Percentiles rank a stretch among this genome's conserved stretches.
Conservation (phyloP, 2,888 invertebrate genomes). For the Drosophila nigricruria region DNA sequence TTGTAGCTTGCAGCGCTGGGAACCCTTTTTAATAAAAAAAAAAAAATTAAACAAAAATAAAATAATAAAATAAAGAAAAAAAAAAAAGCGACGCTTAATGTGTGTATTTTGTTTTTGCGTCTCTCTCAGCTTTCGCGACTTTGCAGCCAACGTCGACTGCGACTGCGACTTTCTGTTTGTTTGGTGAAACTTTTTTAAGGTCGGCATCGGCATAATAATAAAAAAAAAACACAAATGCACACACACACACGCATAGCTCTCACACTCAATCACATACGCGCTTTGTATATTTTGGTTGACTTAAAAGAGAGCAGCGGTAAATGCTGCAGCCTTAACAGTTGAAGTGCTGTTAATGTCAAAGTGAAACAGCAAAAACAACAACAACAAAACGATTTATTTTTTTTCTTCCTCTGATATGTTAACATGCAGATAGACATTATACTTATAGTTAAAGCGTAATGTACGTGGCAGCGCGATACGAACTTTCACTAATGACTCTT, state of each 20-base stretch:
- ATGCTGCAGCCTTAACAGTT: conserved; percentile 28
- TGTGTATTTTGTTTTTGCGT: conserved; percentile 26
- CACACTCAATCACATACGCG: conserved; percentile 23
- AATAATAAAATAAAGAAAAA: conserved; percentile 16
- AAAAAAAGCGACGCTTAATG: conserved; percentile 39
- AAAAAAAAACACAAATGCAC: conserved; percentile 34
- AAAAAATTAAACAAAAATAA: not conserved
- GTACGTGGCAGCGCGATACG: conserved; percentile 68
- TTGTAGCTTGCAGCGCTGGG: conserved; percentile 47
- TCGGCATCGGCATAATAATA: conserved; percentile 70
- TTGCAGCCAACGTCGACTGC: conserved; percentile 38
- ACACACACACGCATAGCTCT: not conserved
- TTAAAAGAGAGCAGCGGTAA: conserved; percentile 24
- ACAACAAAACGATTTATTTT: conserved; percentile 4
- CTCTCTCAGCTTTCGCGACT: conserved; percentile 69
- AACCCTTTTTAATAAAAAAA: conserved; percentile 58
- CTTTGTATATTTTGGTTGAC: conserved; percentile 33
- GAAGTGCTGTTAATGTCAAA: conserved; percentile 35
- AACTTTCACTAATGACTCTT: conserved; percentile 82
- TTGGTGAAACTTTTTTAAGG: conserved; percentile 79
- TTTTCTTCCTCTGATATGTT: conserved; percentile 6
- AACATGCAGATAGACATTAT: conserved; percentile 37
- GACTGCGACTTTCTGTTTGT: conserved; percentile 76
- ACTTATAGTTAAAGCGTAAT: conserved; percentile 51
- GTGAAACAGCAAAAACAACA: conserved; percentile 17